Evolutionary conservation across 1,140 invertebrate species (phyloP), one percentile per base, ranked within the genome.

Genomic region (Drosophila ambigua): DNA sequence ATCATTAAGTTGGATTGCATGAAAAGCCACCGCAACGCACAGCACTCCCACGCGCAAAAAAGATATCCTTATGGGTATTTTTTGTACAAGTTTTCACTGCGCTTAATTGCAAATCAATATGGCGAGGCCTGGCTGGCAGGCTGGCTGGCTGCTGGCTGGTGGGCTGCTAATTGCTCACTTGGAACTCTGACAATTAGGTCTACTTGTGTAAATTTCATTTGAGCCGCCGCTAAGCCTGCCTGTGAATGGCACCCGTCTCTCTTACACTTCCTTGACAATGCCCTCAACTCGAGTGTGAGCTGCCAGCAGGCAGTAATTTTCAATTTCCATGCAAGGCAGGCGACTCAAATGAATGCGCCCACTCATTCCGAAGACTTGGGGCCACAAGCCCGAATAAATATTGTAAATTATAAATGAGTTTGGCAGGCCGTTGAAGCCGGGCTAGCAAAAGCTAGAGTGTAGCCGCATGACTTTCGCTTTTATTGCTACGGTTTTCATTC

Each of bases 101-200:
- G 50, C 71, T 76, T 88, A 82, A 87, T 87, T 82, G 72, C 66
- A 87, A 87, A 87, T 87, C 82, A 68, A 87, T 87, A 87, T 55
- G 66, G 31, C 64, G 68, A 55, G 54, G 59, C 9, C 2, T 3
- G 31, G 31, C 31, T 31, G 2, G 1, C 35, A 53, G 31, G 9
- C 31, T 11, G 9, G 5, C 9, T 11, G 9, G 2, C 31, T 11
- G 5, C 9, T 11, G 9, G 2, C 31, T 11, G 31, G 52, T 60
- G 53, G 63, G 35, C 20, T 79, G 79, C 71, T 88, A 87, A 87
- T 87, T 87, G 83, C 69, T 39, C 50, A 62, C 74, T 74, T 23
- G 50, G 23, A 24, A 24, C 31, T 52, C 48, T 48, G 31, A 64
- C 54, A 60, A 66, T 65, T 75, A 51, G 59, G 51, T 52, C 55